These are phyloP conservation scores for Leucophora obtusa DNA, from an alignment of 2,888 invertebrate species.

Conservation along the genomic window DNA sequence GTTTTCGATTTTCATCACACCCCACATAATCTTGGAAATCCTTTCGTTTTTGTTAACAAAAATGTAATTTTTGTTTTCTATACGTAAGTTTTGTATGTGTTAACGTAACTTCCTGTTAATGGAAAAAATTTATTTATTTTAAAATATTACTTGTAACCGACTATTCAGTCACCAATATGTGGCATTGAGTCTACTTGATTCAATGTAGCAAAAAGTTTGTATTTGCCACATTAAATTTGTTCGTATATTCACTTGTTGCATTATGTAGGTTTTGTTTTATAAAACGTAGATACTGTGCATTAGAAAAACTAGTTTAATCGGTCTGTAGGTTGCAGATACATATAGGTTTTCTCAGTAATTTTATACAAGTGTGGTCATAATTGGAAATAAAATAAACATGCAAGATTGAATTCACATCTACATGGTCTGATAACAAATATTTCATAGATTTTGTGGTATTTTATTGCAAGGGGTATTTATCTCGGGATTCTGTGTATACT, in stretches of 20 bases:
- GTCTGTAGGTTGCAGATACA: slow-evolving; percentile 24
- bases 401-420: too few species aligned
- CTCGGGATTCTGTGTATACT: too few species aligned
- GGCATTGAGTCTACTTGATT: slow-evolving; percentile 41
- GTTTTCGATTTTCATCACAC: too few species aligned
- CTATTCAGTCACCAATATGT: slow-evolving; percentile 21
- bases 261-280: neutral
- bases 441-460: too few species aligned
- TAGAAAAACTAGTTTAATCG: slow-evolving; percentile 30
- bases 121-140: slow-evolving; percentile 6
- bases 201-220: neutral
- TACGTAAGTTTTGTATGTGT: neutral
- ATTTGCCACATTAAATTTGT: neutral
- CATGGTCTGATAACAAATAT: too few species aligned
- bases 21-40: neutral
- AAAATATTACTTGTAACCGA: neutral
- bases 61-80: neutral
- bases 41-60: neutral
- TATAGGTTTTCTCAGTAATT: slow-evolving; percentile 11
- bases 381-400: neutral
- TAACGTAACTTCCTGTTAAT: slow-evolving; percentile 47
- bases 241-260: slow-evolving; percentile 12
- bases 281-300: neutral
- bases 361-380: neutral
- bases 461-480: too few species aligned